Conservation (phyloP, 2,797 vertebrate species). For the Poecilia wingei region DNA sequence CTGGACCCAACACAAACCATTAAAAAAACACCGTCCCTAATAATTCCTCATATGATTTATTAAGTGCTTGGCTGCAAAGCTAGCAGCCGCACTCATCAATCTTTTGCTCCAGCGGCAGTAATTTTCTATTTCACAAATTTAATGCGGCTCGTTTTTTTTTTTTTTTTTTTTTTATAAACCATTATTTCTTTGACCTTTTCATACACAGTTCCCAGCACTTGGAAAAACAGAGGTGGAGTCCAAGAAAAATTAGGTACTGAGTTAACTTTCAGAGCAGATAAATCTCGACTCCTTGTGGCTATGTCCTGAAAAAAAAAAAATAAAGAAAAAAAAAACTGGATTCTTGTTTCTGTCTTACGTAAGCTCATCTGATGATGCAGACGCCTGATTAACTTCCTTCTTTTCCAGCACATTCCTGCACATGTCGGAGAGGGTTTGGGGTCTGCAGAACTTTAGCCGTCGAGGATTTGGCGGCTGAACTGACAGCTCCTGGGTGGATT, state of each 20-base stretch:
- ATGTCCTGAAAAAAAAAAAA: conserved; percentile 48
- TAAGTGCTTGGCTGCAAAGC: conserved; percentile 84
- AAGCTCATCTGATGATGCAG: conserved; percentile 47
- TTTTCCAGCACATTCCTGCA: conserved; percentile 22
- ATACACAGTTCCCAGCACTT: conserved; percentile 80
- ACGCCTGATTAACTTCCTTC: conserved; percentile 55
- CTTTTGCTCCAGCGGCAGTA: conserved; percentile 80
- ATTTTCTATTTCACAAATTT: conserved; percentile 86
- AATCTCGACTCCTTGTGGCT: conserved; percentile 72
- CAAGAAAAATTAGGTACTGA: conserved; percentile 81
- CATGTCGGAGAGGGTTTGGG: conserved; percentile 50
- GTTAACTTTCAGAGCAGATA: conserved; percentile 79
- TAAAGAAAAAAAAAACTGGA: neutral
- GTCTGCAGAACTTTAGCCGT: conserved; percentile 69
- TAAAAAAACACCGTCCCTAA: conserved; percentile 74
- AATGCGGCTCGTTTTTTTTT: conserved; percentile 76
- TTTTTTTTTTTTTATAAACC: conserved; percentile 60
- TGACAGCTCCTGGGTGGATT: conserved; percentile 81
- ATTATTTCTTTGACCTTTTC: conserved; percentile 83
- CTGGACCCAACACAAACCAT: conserved; percentile 72
- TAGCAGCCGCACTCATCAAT: conserved; percentile 84
- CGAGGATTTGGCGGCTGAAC: conserved; percentile 63
- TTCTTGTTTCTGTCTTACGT: conserved; percentile 54
- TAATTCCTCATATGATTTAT: conserved; percentile 85
- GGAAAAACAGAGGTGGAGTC: conserved; percentile 81